These are phyloP conservation scores for Yasuhikotakia modesta DNA, from an alignment of 2,797 vertebrate genomes.

Conservation along the genomic window DNA sequence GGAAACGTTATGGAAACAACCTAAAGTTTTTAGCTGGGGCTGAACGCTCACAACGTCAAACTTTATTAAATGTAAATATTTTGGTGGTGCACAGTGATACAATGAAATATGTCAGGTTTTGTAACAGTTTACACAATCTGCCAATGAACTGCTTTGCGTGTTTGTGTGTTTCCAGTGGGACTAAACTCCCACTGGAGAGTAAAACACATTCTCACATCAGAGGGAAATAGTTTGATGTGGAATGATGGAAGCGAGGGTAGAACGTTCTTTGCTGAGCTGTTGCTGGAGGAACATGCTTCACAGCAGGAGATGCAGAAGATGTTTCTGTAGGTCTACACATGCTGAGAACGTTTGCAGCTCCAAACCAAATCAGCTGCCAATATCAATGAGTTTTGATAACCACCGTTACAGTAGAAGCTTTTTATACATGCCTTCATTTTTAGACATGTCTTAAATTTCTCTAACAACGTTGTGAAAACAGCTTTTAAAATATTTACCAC, in stretches of 20 bases:
- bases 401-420: constrained; percentile 18
- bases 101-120: constrained; percentile 5
- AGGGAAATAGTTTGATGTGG: constrained; percentile 47
- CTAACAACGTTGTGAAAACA: no score
- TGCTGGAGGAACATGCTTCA: constrained; percentile 33
- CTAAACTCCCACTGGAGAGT: not conserved
- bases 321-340: not conserved
- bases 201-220: constrained; percentile 39
- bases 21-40: no score
- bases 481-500: no score
- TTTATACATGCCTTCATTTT: no score
- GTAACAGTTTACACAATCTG: constrained; percentile 47
- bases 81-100: not conserved
- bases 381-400: constrained; percentile 12
- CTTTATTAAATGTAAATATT: not conserved
- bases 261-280: constrained; percentile 34
- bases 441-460: no score
- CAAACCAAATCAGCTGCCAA: constrained; percentile 4
- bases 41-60: constrained; percentile 10
- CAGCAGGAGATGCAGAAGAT: not conserved
- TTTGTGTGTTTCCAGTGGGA: constrained; percentile 22
- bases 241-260: constrained; percentile 31
- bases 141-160: constrained; percentile 17
- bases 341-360: not conserved
- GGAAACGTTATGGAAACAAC: no score